Evolutionary conservation across 2,113 vertebrate genomes (phyloP).

Genomic region (Castor canadensis): DNA sequence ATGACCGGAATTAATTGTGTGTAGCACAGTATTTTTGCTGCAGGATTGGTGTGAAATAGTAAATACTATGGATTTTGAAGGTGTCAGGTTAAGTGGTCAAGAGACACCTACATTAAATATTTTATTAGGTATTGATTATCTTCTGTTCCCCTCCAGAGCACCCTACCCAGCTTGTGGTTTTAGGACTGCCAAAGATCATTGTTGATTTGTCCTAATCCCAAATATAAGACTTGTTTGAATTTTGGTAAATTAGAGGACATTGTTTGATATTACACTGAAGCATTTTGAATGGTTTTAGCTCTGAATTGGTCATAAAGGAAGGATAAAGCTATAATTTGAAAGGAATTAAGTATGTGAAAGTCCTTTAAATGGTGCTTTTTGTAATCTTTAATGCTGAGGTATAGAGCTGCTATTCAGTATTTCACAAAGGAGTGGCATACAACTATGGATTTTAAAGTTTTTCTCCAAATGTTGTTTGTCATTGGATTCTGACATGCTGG

Average conservation of each 20-base stretch:
- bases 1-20: background rate
- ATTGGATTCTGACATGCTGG: conserved; percentile 30
- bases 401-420: background rate
- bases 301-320: background rate
- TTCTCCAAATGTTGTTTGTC: conserved; percentile 44
- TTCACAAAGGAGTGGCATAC: conserved; percentile 5
- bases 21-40: background rate
- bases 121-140: background rate
- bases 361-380: conserved; percentile 59
- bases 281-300: background rate
- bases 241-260: background rate
- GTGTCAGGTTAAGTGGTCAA: background rate
- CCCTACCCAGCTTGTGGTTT: background rate
- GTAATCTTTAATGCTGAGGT: conserved; percentile 12
- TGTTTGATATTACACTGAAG: background rate
- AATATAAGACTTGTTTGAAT: background rate
- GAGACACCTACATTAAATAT: background rate
- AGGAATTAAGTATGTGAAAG: background rate
- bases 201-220: background rate
- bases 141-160: background rate
- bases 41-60: conserved; percentile 4
- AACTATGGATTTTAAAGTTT: conserved; percentile 19
- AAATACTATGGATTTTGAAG: background rate
- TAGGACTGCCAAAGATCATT: background rate
- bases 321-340: background rate